Evolutionary conservation across 1,140 invertebrate species (phyloP).

Genomic region (Dendroctonus ponderosae): DNA sequence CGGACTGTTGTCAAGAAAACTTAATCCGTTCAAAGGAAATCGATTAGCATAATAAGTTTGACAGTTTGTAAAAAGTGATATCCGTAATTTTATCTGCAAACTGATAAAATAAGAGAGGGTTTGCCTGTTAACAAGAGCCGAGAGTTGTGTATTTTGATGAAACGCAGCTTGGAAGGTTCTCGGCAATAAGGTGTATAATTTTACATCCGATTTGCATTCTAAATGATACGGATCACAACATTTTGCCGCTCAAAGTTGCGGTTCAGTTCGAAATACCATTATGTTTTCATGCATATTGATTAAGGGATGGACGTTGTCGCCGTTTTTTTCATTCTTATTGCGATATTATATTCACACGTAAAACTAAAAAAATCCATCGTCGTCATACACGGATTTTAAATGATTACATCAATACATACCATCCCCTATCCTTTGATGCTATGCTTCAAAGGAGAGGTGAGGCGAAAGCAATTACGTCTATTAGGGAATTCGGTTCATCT

Average conservation of each 20-base stretch:
- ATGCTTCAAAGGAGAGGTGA: conserved; percentile 13
- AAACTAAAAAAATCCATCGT: too few relatives aligned
- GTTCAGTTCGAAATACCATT: conserved; percentile 48
- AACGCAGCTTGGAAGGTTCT: conserved; percentile 29
- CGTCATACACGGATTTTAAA: too few relatives aligned
- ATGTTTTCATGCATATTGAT: conserved; percentile 50
- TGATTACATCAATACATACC: too few relatives aligned
- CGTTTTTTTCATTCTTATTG: conserved; percentile 9
- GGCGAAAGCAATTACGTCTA: conserved; percentile 14
- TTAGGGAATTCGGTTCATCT: conserved; percentile 13
- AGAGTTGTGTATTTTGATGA: conserved; percentile 37
- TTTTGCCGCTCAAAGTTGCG: conserved; percentile 48
- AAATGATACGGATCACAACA: conserved; percentile 49
- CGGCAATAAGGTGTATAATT: conserved; percentile 50
- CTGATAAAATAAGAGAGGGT: conserved; percentile 29
- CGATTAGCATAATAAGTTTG: conserved; percentile 27
- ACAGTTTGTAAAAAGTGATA: conserved; percentile 26
- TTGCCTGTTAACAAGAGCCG: conserved; percentile 30
- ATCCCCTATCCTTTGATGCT: conserved; percentile 3
- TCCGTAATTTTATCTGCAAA: conserved; percentile 34
- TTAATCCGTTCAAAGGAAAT: conserved; percentile 19
- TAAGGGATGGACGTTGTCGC: conserved; percentile 39
- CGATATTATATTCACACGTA: background rate
- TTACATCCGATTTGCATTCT: conserved; percentile 50
- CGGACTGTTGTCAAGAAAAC: conserved; percentile 6